phyloP scores from a whole-genome alignment of 1,140 invertebrate genomes.

The Temnothorax longispinosus region DNA sequence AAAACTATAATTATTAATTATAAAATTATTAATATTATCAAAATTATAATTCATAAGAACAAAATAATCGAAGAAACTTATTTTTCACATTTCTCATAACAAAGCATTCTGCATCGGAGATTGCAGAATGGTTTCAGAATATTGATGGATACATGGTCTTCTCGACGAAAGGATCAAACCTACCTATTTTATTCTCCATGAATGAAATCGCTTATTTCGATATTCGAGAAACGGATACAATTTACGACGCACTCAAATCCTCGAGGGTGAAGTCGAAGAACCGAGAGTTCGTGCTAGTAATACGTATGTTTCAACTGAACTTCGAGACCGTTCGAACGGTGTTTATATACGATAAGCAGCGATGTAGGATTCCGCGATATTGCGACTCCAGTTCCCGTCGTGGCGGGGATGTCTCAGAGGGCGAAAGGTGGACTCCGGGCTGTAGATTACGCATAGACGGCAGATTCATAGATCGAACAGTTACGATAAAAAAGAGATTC shows the following conservation, averaged over 20 bases:
- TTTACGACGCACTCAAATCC: neutral
- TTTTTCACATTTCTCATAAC: conserved; percentile 4
- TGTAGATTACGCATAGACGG: neutral
- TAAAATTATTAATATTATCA: neutral
- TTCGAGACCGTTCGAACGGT: conserved; percentile 43
- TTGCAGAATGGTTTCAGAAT: neutral
- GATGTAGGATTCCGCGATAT: conserved; percentile 41
- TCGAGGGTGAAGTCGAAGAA: neutral
- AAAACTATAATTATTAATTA: neutral
- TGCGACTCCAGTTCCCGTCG: conserved; percentile 31
- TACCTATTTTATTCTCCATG: conserved; percentile 55
- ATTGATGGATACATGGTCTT: neutral
- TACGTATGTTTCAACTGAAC: conserved; percentile 55
- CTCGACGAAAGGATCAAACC: neutral
- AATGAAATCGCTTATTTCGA: neutral
- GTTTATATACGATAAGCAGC: conserved; percentile 63
- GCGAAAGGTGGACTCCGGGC: conserved; percentile 32
- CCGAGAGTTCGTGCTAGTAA: neutral
- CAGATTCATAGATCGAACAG: neutral
- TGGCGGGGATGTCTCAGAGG: conserved; percentile 7
- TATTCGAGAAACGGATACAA: neutral
- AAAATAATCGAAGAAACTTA: neutral
- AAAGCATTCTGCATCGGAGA: neutral
- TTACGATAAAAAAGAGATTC: neutral
- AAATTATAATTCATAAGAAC: neutral